A percentile compares a stretch with the other conserved stretches of the same genome.
phyloP scores from a whole-genome alignment of 1,140 invertebrate genomes.

The Chymomyza costata region DNA sequence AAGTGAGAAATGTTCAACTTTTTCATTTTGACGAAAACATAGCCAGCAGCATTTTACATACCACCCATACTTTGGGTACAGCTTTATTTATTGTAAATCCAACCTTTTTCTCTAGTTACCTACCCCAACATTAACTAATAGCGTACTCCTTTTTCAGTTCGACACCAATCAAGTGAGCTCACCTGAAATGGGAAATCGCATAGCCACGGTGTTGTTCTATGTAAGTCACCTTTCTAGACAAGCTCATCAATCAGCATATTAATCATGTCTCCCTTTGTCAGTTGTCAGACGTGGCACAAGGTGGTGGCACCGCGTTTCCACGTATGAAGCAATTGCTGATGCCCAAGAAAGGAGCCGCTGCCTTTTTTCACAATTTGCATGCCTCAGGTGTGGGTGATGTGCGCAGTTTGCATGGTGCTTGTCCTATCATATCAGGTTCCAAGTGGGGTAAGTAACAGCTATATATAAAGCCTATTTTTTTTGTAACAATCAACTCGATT shows the following conservation, averaged over 20 bases:
- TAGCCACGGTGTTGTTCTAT: slow-evolving; percentile 68
- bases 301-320: slow-evolving; percentile 96
- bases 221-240: slow-evolving; percentile 32
- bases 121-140: too few species aligned
- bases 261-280: slow-evolving; percentile 71
- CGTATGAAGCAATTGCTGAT: slow-evolving; percentile 86
- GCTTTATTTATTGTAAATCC: too few species aligned
- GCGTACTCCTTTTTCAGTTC: slow-evolving; percentile 29
- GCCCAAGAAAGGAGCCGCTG: slow-evolving; percentile 92
- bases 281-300: slow-evolving; percentile 96
- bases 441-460: slow-evolving; percentile 85
- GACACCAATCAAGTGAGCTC: neutral
- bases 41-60: too few species aligned
- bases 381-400: slow-evolving; percentile 92
- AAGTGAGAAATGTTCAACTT: too few species aligned
- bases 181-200: slow-evolving; percentile 59
- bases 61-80: too few species aligned
- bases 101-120: too few species aligned
- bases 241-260: too few species aligned
- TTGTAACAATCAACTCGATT: slow-evolving; percentile 1
- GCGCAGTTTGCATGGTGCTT: slow-evolving; percentile 94
- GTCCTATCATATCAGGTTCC: slow-evolving; percentile 95
- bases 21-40: too few species aligned
- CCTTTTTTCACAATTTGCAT: slow-evolving; percentile 97
- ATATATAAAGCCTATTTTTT: neutral